Base-by-base conservation (phyloP, 2,797 vertebrate species). In the Rhinogobio ventralis region DNA sequence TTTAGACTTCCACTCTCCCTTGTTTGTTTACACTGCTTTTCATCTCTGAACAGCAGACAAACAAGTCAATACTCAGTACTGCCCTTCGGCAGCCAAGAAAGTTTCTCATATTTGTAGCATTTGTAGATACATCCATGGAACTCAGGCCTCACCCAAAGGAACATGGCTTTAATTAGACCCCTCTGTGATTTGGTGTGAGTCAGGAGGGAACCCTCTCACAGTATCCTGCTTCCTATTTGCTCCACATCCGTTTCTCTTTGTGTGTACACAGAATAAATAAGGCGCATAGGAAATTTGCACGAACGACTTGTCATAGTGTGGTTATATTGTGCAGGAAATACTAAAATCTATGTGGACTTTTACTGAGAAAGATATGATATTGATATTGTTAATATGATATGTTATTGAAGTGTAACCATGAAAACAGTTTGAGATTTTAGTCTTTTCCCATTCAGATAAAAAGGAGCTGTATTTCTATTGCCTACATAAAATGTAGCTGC, bases 101-200 rank as follows among this genome's bases (percentile, higher is more conserved):
- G 69, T 66, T 42, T 75, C 42, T 66, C 60, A 66, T 76, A 87
- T 69, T 62, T 53, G 83, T 66, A 55, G 77, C 71, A 51, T 69
- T 68, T 82, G 23, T 86, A 82, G 86, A 86, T 92, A 87, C 78
- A 87, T 72, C 87, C 88, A 77, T 85, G 87, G 91, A 92, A 91
- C 90, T 90, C 78, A 82, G 84, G 87, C 85, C 88, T 93, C 86
- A 85, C 85, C 88, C 82, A 51, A 81, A 89, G 88, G 88, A 93
- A 91, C 90, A 91, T 94, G 93, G 89, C 90, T 91, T 93, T 84
- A 92, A 92, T 93, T 94, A 93, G 67, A 78, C 87, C 86, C 74
- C 42, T 90, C 83, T 90, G 62, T 86, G 88, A 85, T 60, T 78
- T 86, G 72, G 86, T 78, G 57, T 92, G 90, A 92, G 84, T 93